Evolutionary conservation across 2,888 invertebrate species (phyloP), one percentile per base, ranked within the genome.

Genomic region (Leptinotarsa tumamoca): DNA sequence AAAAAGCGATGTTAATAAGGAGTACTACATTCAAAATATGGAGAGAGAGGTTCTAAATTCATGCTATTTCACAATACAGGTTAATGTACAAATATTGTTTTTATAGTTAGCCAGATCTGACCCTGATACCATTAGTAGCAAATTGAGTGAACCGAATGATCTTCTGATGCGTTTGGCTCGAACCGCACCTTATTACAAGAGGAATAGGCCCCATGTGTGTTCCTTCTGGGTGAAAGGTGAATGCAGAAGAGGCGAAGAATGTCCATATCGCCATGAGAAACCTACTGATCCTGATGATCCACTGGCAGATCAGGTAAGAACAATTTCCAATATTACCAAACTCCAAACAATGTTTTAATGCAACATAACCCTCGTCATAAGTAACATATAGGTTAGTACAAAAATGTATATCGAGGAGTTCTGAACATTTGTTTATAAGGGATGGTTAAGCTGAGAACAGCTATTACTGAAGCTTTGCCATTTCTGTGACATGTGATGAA

Each of bases 191-290:
- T 98, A 98, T 88, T 98, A 98, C 88, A 97, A 98, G 87, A 90
- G 98, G 73, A 98, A 98, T 86, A 91, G 97, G 82, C 97, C 98
- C 0, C 98, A 98, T 89, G 97, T 98, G 70, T 98, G 98, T 88
- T 97, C 97, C 0, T 98, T 98, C 89, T 98, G 97, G 96, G 98
- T 98, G n/a, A 98, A 98, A 90, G 98, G 98, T 2, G 98, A 98
- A 88, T 98, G 98, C 87, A 93, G 96, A 85, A 90, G 98, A 87
- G 98, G 98, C 21, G 98, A 98, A 88, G 98, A 98, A 87, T 98
- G 98, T 88, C 98, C 98, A 0, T 98, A 98, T 87, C 82, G 98
- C 56, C 98, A 98, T 85, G 98, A 98, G 86, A 97, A 97, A 87
- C 98, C 98, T 0, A 97, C 97, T 3, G 98, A 98, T 89, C 98